phyloP scores from a whole-genome alignment of 2,113 vertebrate species.

The Chascanopsetta lugubris region DNA sequence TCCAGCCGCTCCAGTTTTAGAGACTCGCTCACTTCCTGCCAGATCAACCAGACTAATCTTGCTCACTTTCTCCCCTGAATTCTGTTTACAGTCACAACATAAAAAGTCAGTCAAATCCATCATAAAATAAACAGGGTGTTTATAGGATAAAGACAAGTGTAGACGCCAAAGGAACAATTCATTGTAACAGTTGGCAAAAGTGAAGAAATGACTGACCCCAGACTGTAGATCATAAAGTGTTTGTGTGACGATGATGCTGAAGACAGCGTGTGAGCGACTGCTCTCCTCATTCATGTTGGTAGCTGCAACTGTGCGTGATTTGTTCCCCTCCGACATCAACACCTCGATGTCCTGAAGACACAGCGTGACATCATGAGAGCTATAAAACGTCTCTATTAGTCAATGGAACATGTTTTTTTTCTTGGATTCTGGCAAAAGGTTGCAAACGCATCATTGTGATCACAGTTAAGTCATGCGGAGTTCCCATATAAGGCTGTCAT shows the following conservation, averaged over 20 bases:
- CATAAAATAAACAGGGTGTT: background rate
- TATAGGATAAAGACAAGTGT: background rate
- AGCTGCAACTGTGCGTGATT: constrained; percentile 93
- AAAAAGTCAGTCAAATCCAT: background rate
- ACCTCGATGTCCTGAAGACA: constrained; percentile 84
- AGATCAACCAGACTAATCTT: constrained; percentile 97
- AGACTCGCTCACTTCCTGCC: constrained; percentile 95
- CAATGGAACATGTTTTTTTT: background rate
- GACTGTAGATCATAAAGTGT: constrained; percentile 75
- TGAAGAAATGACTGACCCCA: constrained; percentile 60
- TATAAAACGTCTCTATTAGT: background rate
- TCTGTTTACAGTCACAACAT: constrained; percentile 56
- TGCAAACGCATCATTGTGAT: constrained; percentile 13
- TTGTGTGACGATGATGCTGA: constrained; percentile 79
- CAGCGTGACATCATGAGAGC: background rate
- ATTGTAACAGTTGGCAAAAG: background rate
- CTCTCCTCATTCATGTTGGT: constrained; percentile 95
- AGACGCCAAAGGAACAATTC: background rate
- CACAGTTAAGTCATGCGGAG: constrained; percentile 8
- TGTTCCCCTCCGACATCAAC: constrained; percentile 91
- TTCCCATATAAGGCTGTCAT: constrained; percentile 14
- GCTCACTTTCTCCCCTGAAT: constrained; percentile 95
- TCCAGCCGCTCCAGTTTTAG: constrained; percentile 96
- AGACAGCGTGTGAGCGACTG: constrained; percentile 77
- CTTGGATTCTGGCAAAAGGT: background rate